Evolutionary conservation across 2,797 vertebrate species (phyloP).

Genomic region (Sebastiscus albofasciatus): DNA sequence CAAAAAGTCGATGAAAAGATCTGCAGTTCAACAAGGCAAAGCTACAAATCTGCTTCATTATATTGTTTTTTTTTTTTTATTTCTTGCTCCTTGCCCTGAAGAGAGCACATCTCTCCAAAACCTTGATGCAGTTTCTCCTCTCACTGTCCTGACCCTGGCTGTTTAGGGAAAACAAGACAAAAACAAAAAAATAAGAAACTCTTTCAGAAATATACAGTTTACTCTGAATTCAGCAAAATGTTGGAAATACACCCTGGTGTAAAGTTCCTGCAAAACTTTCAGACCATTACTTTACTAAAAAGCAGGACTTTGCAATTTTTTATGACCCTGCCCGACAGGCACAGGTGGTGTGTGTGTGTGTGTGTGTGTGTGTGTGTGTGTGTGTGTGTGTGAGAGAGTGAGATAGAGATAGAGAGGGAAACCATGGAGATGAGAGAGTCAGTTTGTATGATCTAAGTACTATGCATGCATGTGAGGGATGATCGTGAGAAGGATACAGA

Average conservation of each 20-base stretch:
- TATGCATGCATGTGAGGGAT: background rate
- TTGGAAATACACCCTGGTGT: background rate
- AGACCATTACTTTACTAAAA: conserved; percentile 12
- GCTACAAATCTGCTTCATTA: background rate
- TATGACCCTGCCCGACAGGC: conserved; percentile 2
- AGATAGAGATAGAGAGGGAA: background rate
- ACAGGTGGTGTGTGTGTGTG: background rate
- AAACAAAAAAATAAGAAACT: background rate
- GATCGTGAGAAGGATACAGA: background rate
- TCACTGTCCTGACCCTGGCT: conserved; percentile 6
- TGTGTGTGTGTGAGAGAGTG: background rate
- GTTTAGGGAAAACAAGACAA: conserved; percentile 8
- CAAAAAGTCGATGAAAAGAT: background rate
- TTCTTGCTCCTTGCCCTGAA: background rate
- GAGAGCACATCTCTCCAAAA: background rate
- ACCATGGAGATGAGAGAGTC: background rate
- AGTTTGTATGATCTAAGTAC: background rate
- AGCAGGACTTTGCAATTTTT: conserved; percentile 14
- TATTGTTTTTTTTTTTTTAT: background rate
- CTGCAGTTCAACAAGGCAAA: background rate
- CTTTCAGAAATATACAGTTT: background rate
- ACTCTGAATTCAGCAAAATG: conserved; percentile 14
- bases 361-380: background rate
- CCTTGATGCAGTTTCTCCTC: background rate
- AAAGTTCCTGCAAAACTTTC: conserved; percentile 9